These are phyloP conservation scores for Siphamia tubifer DNA, from an alignment of 2,113 vertebrate species.

Conservation along the genomic window DNA sequence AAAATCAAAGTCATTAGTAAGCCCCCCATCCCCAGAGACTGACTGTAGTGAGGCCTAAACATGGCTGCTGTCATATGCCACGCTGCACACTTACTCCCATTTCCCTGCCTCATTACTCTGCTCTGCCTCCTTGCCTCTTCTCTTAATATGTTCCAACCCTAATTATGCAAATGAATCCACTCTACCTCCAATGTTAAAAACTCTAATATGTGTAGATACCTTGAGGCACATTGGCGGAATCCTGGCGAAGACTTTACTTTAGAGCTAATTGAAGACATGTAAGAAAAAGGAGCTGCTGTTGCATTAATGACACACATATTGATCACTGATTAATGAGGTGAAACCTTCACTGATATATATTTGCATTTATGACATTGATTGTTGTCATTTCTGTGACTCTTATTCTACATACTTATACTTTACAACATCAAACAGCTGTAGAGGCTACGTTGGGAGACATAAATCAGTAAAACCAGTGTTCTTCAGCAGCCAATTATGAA, in stretches of 20 bases:
- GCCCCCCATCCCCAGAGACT: conserved; percentile 20
- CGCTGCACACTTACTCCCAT: conserved; percentile 32
- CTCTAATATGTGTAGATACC: conserved; percentile 30
- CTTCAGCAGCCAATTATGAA: neutral
- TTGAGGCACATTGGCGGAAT: conserved; percentile 12
- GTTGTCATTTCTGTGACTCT: neutral
- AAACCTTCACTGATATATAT: conserved; percentile 29
- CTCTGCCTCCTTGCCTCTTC: conserved; percentile 29
- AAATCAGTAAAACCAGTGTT: neutral
- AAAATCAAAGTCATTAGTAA: conserved; percentile 56
- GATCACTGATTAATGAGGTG: conserved; percentile 49
- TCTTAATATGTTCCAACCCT: conserved; percentile 39
- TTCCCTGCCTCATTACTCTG: conserved; percentile 58
- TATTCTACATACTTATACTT: neutral
- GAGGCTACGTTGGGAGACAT: too few relatives aligned
- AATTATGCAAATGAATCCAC: conserved; percentile 56
- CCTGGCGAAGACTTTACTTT: neutral
- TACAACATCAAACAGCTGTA: neutral
- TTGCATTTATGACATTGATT: conserved; percentile 26
- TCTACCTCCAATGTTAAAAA: conserved; percentile 37
- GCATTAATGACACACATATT: conserved; percentile 18
- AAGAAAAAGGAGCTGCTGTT: neutral
- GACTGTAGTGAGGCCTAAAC: conserved; percentile 37
- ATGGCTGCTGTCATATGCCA: conserved; percentile 49
- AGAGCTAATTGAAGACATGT: conserved; percentile 7